Percentiles rank a stretch among this genome's conserved stretches.
These are phyloP conservation scores for Pollenia griseotomentosa DNA, from an alignment of 2,888 invertebrate species.

Conservation along the genomic window DNA sequence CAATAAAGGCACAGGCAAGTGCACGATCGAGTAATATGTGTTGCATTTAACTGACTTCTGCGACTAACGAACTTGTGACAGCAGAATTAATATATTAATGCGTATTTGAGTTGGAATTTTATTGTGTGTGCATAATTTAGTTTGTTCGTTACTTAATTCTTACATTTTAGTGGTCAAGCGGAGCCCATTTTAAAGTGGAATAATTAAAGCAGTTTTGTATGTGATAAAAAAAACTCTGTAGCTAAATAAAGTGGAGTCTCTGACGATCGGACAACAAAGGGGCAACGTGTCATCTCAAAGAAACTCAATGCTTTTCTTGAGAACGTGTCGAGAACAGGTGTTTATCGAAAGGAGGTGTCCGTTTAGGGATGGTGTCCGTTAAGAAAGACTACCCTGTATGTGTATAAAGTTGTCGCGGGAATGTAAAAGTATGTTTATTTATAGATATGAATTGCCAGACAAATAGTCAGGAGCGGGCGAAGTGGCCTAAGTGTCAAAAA, in stretches of 20 bases:
- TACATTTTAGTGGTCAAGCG: slow-evolving; percentile 63
- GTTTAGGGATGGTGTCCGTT: too few relatives aligned
- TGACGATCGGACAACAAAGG: too few relatives aligned
- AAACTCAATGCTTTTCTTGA: too few relatives aligned
- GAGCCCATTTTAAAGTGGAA: slow-evolving; percentile 67
- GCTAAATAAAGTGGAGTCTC: too few relatives aligned
- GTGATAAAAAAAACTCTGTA: background rate
- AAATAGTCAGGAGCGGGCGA: slow-evolving; percentile 8
- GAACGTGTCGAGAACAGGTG: too few relatives aligned
- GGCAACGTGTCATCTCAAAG: too few relatives aligned
- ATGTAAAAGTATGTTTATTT: slow-evolving; percentile 29
- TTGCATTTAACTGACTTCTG: slow-evolving; percentile 32
- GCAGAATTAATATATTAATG: slow-evolving; percentile 18
- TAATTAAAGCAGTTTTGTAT: slow-evolving; percentile 55
- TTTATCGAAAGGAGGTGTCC: too few relatives aligned
- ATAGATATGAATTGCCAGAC: slow-evolving; percentile 19
- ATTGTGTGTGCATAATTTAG: background rate
- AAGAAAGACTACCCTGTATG: background rate
- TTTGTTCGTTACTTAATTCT: slow-evolving; percentile 5
- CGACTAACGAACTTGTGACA: background rate
- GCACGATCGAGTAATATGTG: background rate
- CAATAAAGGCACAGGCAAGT: background rate
- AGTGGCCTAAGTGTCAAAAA: slow-evolving; percentile 22
- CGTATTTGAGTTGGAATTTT: background rate
- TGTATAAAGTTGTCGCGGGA: slow-evolving; percentile 15